Percentiles rank a stretch among this genome's conserved stretches.
phyloP scores from a whole-genome alignment of 2,113 vertebrate genomes.

The Atractosteus spatula region DNA sequence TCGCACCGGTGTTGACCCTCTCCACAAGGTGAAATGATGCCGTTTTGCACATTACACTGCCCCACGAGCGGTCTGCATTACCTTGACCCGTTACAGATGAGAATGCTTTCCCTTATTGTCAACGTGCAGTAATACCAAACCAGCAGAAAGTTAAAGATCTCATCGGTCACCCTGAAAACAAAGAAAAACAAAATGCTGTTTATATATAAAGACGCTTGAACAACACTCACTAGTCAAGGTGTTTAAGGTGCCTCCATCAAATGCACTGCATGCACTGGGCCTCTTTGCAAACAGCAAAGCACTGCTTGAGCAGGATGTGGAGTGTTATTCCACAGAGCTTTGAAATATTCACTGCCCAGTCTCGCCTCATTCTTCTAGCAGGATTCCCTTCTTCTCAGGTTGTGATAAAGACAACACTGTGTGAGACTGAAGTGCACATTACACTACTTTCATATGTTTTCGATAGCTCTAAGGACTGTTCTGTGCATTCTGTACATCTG shows the following conservation, averaged over 20 bases:
- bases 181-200: conserved; percentile 13
- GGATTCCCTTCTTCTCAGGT: too few species aligned
- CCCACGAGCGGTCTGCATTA: conserved; percentile 34
- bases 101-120: conserved; percentile 93
- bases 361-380: too few species aligned
- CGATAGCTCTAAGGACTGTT: too few species aligned
- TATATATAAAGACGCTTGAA: background rate
- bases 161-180: conserved; percentile 83
- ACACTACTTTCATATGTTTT: too few species aligned
- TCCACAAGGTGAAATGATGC: too few species aligned
- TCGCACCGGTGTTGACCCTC: too few species aligned
- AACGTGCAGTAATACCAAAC: conserved; percentile 98
- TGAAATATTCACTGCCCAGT: too few species aligned
- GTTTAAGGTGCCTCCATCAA: background rate
- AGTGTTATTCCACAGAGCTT: background rate
- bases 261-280: too few species aligned
- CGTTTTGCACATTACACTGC: too few species aligned
- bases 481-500: too few species aligned
- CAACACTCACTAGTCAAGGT: background rate
- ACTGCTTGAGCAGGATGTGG: background rate
- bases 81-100: conserved; percentile 96
- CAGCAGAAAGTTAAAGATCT: conserved; percentile 94
- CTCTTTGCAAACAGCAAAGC: background rate
- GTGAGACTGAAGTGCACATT: too few species aligned
- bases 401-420: too few species aligned